Base-by-base conservation (phyloP, 2,797 vertebrate genomes). In the Chrosomus eos region DNA sequence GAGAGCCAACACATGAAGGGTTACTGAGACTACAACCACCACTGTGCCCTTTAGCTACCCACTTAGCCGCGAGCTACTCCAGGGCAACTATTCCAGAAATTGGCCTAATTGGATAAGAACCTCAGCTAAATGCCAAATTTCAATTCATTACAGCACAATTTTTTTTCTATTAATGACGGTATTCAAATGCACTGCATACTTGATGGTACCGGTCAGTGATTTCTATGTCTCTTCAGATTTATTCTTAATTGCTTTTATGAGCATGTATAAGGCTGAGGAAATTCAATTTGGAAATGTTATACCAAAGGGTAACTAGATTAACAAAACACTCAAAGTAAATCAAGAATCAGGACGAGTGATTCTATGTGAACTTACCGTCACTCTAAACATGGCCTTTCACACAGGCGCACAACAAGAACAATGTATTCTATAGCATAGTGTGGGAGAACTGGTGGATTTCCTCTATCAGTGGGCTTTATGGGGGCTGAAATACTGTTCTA, bases 51-150 rank as follows among this genome's bases (percentile, higher is more conserved):
- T 85, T 85, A 80, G 83, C 68, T 73, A 73, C 77, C 77, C 83
- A 85, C 83, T 85, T 85, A 80, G 43, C 83, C 33, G 11, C 62
- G 74, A 80, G 83, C 77, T 73, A 68, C 83, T 73, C 55, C 45
- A 64, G 83, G 83, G 77, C 83, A 85, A 55, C 68, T 80, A 73
- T 85, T 72, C 43, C 75, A 80, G 77, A 85, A 85, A 85, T 85
- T 85, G 83, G 43, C 70, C 43, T 85, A 85, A 85, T 85, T 85
- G 83, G 83, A 85, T 85, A 80, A 85, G 58, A 66, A 85, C 76
- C 77, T 85, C 77, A 53, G 77, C 76, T 85, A 85, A 85, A 85
- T 85, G 83, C 31, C 83, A 85, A 14, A 85, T 85, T 85, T 73
- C 83, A 85, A 85, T 85, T 85, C 83, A 85, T 80, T 85, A 85